Evolutionary conservation across 2,113 vertebrate genomes (phyloP).

Genomic region (Cygnus buccinator): DNA sequence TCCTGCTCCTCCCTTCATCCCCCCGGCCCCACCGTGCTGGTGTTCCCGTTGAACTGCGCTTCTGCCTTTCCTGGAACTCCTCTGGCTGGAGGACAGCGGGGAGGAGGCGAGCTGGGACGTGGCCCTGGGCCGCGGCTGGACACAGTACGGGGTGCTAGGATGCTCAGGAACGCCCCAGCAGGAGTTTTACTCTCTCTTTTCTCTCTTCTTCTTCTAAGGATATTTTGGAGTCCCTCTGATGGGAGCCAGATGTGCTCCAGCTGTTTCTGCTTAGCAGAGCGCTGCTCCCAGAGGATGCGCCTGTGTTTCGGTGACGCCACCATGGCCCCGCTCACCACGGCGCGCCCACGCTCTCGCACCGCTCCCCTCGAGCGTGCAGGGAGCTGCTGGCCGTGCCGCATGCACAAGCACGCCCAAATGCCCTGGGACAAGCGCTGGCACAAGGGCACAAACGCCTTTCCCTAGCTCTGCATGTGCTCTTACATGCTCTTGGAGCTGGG

Average conservation of each 20-base stretch:
- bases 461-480: not conserved
- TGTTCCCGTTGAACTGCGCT: not conserved
- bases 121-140: not conserved
- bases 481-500: rapidly evolving
- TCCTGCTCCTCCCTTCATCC: not conserved
- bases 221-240: not conserved
- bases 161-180: not conserved
- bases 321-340: rapidly evolving
- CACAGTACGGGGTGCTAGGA: not conserved
- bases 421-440: rapidly evolving
- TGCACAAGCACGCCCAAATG: rapidly evolving
- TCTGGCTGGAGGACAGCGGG: not conserved
- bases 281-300: not conserved
- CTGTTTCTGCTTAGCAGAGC: conserved; percentile 18
- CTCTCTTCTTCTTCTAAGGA: not conserved
- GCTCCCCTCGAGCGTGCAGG: rapidly evolving
- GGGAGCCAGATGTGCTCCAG: conserved; percentile 54
- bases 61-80: conserved; percentile 9
- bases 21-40: rapidly evolving
- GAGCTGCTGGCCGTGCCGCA: not conserved
- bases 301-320: not conserved
- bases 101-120: not conserved
- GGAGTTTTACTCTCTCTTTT: conserved; percentile 4
- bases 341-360: rapidly evolving
- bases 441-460: rapidly evolving